phyloP scores from a whole-genome alignment of 2,113 vertebrate genomes.

The Poecilia latipinna region DNA sequence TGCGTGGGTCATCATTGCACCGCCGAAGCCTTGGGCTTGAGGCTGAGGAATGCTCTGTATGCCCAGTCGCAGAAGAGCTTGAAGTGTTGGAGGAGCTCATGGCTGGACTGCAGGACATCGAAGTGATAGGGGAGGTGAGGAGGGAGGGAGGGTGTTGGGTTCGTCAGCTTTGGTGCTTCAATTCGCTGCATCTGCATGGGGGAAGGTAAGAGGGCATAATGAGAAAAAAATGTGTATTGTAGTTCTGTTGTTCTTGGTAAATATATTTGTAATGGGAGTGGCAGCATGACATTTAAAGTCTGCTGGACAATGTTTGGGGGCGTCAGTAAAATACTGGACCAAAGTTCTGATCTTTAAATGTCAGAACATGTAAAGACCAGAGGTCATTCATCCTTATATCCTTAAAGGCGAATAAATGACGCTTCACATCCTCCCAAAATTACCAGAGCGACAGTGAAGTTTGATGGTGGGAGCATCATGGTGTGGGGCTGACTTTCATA shows the following conservation, averaged over 20 bases:
- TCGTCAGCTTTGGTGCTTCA: slow-evolving; percentile 66
- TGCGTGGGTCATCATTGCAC: slow-evolving; percentile 58
- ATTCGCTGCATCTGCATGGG: slow-evolving; percentile 75
- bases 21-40: slow-evolving; percentile 75
- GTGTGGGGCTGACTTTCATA: not conserved
- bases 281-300: not conserved
- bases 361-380: not conserved
- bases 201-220: not conserved
- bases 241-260: not conserved
- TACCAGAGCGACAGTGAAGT: not conserved
- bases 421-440: not conserved
- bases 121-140: slow-evolving; percentile 63
- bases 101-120: slow-evolving; percentile 78
- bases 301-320: not conserved
- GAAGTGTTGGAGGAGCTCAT: slow-evolving; percentile 82
- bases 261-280: not conserved
- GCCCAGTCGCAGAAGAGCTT: slow-evolving; percentile 84
- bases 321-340: not conserved
- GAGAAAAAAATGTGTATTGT: not conserved
- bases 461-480: not conserved
- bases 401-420: not conserved
- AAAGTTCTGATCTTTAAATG: not conserved
- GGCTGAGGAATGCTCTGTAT: slow-evolving; percentile 77
- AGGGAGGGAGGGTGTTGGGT: slow-evolving; percentile 69
- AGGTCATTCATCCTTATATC: too few species aligned